Percentiles rank a stretch among this genome's conserved stretches.
Evolutionary conservation across 2,797 vertebrate species (phyloP).

Genomic region (Chaunax sp.): DNA sequence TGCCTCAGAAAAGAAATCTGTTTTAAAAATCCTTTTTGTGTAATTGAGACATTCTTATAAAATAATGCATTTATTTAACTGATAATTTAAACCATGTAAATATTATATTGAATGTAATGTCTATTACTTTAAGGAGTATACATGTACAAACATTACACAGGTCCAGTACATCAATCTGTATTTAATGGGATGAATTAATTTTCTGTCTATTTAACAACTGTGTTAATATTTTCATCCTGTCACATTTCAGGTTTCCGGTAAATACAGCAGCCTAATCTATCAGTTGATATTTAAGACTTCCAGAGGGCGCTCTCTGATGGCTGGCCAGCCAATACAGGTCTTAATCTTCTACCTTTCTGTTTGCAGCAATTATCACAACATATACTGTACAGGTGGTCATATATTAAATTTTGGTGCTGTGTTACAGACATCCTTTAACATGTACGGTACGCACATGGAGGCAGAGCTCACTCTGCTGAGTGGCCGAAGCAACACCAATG

Average conservation of each 20-base stretch:
- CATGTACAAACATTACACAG: not conserved
- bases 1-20: no score
- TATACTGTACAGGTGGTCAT: not conserved
- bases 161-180: no score
- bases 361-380: not conserved
- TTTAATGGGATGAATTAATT: no score
- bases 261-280: conserved; percentile 51
- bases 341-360: not conserved
- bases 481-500: not conserved
- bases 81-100: no score
- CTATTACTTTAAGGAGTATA: not conserved
- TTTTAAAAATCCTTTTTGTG: no score
- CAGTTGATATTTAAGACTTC: conserved; percentile 56
- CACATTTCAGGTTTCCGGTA: conserved; percentile 61
- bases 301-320: conserved; percentile 37
- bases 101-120: no score
- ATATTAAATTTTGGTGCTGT: not conserved
- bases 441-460: not conserved
- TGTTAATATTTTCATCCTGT: not conserved
- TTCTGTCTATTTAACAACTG: not conserved
- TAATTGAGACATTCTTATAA: no score
- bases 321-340: conserved; percentile 54
- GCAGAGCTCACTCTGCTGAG: conserved; percentile 55
- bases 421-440: conserved; percentile 45
- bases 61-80: no score